Base-by-base conservation (phyloP, 64 coral and sea anemone species). In the Stylophora pistillata region DNA sequence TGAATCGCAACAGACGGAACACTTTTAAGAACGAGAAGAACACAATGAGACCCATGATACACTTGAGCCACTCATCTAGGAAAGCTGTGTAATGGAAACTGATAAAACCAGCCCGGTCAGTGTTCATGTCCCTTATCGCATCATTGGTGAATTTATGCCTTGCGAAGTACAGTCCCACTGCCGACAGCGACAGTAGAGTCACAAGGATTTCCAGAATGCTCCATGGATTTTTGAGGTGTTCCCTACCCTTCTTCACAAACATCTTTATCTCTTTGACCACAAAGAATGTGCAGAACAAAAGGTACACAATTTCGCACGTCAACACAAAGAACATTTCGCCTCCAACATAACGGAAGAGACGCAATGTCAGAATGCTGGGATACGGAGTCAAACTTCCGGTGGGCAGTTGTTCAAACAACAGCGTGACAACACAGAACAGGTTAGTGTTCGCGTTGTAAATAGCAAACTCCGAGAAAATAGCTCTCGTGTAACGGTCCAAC, bases 361-460 rank as follows among this genome's bases (percentile, higher is more conserved):
- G 90, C 9, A 95, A 86, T 1, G 94, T 92, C 18, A 92, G 89
- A 23, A 95, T 82, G 76, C 90, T 91, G 11, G 86, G 89, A 25
- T 92, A 92, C 4, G 85, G 68, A 26, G 83, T 84, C 14, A 95
- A n/a, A 32, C 89, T 91, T 29, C 94, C 94, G n/a, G 94, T 95
- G n/a, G 90, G 72, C 1, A 92, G 89, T 13, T 95, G 89, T 18
- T 95, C 94, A 37, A 89, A 89, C n/a, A 95, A 34, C 30, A 95
- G 77, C 2, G 89, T 95, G 9, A 92, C 85, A 27, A 92, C 86
- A 56, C 94, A 92, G 63, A 95, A 95, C 29, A 95, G 77, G 73
- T 95, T 95, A 0, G 90, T 77, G 63, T 92, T 92, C 0, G 94
- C 94, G 77, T 95, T 95, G 90, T 95, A 95, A 41, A 95, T 64